Conservation (phyloP, 2,113 vertebrate genomes). For the Callopanchax toddi region DNA sequence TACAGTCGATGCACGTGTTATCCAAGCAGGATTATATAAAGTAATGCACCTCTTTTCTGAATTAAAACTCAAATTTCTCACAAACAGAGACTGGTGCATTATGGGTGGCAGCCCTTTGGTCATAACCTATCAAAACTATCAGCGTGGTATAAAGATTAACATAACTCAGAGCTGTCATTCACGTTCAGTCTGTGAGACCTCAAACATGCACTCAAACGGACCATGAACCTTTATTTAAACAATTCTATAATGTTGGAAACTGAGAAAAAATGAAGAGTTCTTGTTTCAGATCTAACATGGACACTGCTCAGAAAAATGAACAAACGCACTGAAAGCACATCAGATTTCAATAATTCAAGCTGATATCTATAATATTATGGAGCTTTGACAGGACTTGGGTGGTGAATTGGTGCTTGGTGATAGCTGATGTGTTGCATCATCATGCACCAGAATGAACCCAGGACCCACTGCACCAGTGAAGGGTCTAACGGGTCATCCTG, state of each 20-base stretch:
- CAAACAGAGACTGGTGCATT: conserved; percentile 21
- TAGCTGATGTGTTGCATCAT: too few relatives aligned
- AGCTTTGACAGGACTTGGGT: too few relatives aligned
- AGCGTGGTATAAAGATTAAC: conserved; percentile 40
- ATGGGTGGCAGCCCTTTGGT: conserved; percentile 33
- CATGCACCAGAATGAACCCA: too few relatives aligned
- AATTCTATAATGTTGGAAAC: background rate
- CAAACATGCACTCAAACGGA: background rate
- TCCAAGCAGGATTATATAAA: background rate
- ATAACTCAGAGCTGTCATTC: conserved; percentile 32
- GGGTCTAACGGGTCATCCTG: too few relatives aligned
- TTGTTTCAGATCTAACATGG: too few relatives aligned
- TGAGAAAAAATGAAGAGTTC: too few relatives aligned
- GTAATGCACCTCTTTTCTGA: conserved; percentile 12
- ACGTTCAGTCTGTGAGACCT: conserved; percentile 1
- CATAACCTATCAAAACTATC: conserved; percentile 39
- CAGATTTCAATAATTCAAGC: too few relatives aligned
- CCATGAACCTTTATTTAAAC: background rate
- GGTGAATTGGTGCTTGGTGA: too few relatives aligned
- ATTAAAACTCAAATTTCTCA: conserved; percentile 19
- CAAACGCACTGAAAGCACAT: too few relatives aligned
- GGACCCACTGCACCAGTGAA: too few relatives aligned
- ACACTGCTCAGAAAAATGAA: too few relatives aligned
- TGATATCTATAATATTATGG: too few relatives aligned
- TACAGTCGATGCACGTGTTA: background rate